Evolutionary conservation across 1,140 invertebrate species (phyloP), one percentile per base, ranked within the genome.

Genomic region (Zaprionus nigranus): DNA sequence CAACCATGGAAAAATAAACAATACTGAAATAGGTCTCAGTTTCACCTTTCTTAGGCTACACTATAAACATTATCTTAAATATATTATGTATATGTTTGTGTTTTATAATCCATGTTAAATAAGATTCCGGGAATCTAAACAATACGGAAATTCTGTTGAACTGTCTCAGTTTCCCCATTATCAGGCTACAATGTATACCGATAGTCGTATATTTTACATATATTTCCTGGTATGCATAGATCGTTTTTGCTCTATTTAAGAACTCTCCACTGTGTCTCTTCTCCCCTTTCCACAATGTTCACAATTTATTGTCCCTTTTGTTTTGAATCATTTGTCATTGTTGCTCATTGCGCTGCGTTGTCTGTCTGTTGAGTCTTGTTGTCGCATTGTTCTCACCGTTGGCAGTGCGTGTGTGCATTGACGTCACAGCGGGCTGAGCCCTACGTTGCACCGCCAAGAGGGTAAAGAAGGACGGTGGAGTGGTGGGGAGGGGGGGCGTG

Each of bases 281-380:
- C 56, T 59, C 26, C 28, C 51, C 36, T 36, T 59, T 40, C 28
- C n/a, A n/a, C 15, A 49, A 20, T 22, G 5, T 28, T 30, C 46
- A 46, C 64, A 38, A 53, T 59, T 62, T 65, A 15, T 54, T 43
- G 58, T 54, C 28, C 13, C 36, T 63, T 56, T 46, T 36, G 40
- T 46, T 17, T 57, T 51, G 83, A 88, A 88, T 82, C 78, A 83
- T 81, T 88, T 88, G 80, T 78, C 80, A 83, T 78, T 69, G 63
- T 62, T 64, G n/a, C 59, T 46, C 76, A 84, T 54, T 69, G 51
- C 46, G 22, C 58, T 58, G 38, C 51, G 69, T 61, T 64, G 58
- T 62, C 53, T 82, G 59, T 61, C 64, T 58, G 38, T 66, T 86
- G 51, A 73, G 54, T 54, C 72, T 79, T 73, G 73, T 68, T 74